Base-by-base conservation (phyloP, 2,797 vertebrate species). In the Allobates femoralis region DNA sequence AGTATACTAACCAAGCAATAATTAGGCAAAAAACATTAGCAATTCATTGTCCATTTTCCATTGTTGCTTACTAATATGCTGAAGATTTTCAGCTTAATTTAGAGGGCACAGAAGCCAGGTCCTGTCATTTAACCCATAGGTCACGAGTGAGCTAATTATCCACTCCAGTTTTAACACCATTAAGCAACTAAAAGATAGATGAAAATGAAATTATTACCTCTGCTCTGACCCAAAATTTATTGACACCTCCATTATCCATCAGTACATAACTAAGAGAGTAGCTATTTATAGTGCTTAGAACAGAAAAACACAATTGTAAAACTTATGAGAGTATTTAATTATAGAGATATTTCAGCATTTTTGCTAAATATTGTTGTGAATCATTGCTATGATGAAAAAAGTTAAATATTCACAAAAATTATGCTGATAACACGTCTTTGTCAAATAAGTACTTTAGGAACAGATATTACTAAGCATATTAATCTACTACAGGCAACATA, bases 101-200 rank as follows among this genome's bases (percentile, higher is more conserved):
- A 73, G 53, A 41, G 56, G 32, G 53, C 23, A 73, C 32, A 58
- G 21, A 28, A 73, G 66, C 2, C 2, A 32, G 71, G 51, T 56
- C 28, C n/a, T 71, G 66, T 55, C 51, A 82, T 53, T 14, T 83
- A 58, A 83, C 81, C 51, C 41, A 21, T 26, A 26, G 67, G 67
- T 83, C 67, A 83, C 67, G 41, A n/a, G 23, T 58, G 10, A 56
- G 67, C 32, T 83, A 83, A 83, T 73, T 83, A 83, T 58, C 67
- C 34, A 73, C 7, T 34, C 0, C 19, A 58, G 21, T 37, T 21
- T 37, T 83, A 73, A 58, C 34, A 56, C 32, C 30, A 83, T 83
- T 73, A 83, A 58, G 34, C 32, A 28, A 18, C 8, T 58, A 37
- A 83, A 58, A 69, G 32, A 32, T 46, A 67, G 11, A 55, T 67